phyloP scores from a whole-genome alignment of 2,888 invertebrate species.

The Amiota communis region DNA sequence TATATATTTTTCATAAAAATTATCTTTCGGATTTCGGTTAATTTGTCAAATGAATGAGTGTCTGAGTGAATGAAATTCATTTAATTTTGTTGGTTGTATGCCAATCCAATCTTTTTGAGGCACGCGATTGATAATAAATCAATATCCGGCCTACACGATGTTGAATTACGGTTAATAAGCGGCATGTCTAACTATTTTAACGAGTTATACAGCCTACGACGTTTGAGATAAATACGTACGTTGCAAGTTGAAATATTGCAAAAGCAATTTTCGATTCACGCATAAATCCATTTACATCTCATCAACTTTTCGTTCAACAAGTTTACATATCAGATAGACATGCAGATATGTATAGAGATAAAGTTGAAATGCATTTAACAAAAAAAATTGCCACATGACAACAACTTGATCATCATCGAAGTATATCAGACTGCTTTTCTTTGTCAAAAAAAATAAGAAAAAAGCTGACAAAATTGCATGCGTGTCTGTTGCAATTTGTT shows the following conservation, averaged over 20 bases:
- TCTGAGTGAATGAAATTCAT: too few species aligned
- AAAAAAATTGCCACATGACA: conserved; percentile 24
- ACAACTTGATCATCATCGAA: conserved; percentile 6
- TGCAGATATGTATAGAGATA: conserved; percentile 40
- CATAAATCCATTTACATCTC: conserved; percentile 66
- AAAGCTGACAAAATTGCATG: conserved; percentile 56
- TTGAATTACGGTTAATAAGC: conserved; percentile 63
- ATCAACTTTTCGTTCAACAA: conserved; percentile 56
- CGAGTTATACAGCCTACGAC: conserved; percentile 60
- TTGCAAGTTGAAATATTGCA: neutral
- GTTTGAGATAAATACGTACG: conserved; percentile 40
- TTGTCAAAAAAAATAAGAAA: conserved; percentile 5
- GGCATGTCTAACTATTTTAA: conserved; percentile 37
- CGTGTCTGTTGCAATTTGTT: conserved; percentile 64
- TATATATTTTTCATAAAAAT: neutral
- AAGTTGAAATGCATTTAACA: neutral
- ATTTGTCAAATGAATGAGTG: conserved; percentile 3
- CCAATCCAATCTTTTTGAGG: neutral
- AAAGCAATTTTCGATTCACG: conserved; percentile 27
- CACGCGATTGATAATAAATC: conserved; percentile 58
- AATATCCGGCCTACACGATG: conserved; percentile 64
- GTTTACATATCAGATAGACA: conserved; percentile 32
- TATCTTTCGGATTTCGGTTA: neutral
- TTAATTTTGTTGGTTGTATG: neutral
- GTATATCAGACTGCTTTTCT: neutral